Percentiles rank a stretch among this genome's conserved stretches.
Conservation (phyloP, 2,888 invertebrate genomes). For the Dromius quadrimaculatus region DNA sequence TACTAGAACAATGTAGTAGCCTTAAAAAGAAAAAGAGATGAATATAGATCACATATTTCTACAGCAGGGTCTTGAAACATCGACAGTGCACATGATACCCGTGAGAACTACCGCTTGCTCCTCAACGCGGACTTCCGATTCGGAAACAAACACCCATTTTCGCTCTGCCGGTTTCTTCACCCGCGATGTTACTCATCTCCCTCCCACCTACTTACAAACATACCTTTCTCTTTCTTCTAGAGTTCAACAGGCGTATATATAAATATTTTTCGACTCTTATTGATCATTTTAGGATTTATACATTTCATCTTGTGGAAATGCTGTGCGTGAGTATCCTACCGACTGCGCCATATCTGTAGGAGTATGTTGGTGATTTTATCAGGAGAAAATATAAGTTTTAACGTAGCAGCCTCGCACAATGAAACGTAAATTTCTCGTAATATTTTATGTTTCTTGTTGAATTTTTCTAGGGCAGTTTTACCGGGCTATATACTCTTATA, state of each 20-base stretch:
- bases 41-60: too few species aligned
- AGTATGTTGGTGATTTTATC: conserved; percentile 6
- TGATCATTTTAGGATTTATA: conserved; percentile 40
- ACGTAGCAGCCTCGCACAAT: conserved; percentile 10
- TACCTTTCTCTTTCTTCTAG: background rate
- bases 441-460: conserved; percentile 46
- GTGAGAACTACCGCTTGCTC: conserved; percentile 45
- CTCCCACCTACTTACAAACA: background rate
- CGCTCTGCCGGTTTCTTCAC: conserved; percentile 48
- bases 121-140: conserved; percentile 52
- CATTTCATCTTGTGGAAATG: background rate
- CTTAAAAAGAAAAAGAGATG: too few species aligned
- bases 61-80: too few species aligned
- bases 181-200: background rate
- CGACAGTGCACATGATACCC: conserved; percentile 44
- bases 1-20: too few species aligned
- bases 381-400: background rate
- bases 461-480: conserved; percentile 43
- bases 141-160: conserved; percentile 53
- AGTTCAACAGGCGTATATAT: conserved; percentile 50
- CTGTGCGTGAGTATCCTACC: background rate
- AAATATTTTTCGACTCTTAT: conserved; percentile 44
- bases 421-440: conserved; percentile 39
- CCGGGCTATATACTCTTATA: conserved; percentile 42
- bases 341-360: background rate